Evolutionary conservation across 2,888 invertebrate genomes (phyloP).

Genomic region (Resseliella maxima): DNA sequence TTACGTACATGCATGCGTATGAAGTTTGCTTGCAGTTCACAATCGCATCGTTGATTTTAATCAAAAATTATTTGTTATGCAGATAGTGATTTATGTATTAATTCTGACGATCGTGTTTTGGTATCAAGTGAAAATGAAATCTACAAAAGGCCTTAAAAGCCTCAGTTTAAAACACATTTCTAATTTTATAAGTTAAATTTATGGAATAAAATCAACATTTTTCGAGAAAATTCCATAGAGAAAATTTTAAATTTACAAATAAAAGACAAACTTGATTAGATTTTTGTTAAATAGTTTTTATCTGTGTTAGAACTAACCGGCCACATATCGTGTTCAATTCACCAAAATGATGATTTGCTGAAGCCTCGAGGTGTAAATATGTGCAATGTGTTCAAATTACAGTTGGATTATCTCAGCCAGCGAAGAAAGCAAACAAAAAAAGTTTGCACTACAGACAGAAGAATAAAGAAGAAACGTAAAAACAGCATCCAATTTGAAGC

Average conservation of each 20-base stretch:
- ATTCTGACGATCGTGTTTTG: background rate
- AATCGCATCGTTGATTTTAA: conserved; percentile 37
- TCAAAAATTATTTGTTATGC: conserved; percentile 31
- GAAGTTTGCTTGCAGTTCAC: background rate
- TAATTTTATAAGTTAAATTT: conserved; percentile 31
- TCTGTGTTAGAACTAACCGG: background rate
- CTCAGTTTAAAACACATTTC: background rate
- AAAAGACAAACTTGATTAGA: background rate
- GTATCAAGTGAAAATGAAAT: background rate
- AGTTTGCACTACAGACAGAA: background rate
- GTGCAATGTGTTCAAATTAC: conserved; percentile 26
- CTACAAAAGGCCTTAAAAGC: background rate
- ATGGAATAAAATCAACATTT: background rate
- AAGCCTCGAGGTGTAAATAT: conserved; percentile 27
- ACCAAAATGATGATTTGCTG: conserved; percentile 11
- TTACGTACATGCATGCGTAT: conserved; percentile 42
- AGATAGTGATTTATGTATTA: conserved; percentile 1
- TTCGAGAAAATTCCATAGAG: background rate
- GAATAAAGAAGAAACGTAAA: background rate
- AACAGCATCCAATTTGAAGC: conserved; percentile 31
- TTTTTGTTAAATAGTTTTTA: background rate
- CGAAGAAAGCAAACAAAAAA: background rate
- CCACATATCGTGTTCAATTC: background rate
- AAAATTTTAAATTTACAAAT: background rate
- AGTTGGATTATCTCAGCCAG: conserved; percentile 4